A percentile compares a stretch with the other conserved stretches of the same genome.
These are phyloP conservation scores for Promerops cafer DNA, from an alignment of 2,113 vertebrate species.

Conservation along the genomic window DNA sequence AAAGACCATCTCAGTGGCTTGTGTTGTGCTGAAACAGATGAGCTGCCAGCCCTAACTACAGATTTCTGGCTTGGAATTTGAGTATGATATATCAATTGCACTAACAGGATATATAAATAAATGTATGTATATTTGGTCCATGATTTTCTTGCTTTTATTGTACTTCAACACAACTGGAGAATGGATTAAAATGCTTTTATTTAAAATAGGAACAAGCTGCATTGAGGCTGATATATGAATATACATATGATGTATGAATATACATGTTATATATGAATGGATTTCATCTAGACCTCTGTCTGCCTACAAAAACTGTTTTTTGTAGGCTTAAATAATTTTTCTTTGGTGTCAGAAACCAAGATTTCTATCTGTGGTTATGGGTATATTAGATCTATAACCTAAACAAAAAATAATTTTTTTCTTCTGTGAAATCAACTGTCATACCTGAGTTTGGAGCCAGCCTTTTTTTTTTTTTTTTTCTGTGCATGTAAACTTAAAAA, in stretches of 20 bases:
- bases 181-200: neutral
- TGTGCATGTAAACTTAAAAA: neutral
- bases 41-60: neutral
- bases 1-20: neutral
- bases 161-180: neutral
- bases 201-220: neutral
- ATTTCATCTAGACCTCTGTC: neutral
- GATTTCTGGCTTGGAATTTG: neutral
- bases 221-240: neutral
- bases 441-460: neutral
- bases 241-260: neutral
- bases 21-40: neutral
- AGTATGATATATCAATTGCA: neutral
- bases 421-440: neutral
- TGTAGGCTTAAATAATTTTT: neutral
- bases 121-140: neutral
- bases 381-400: neutral
- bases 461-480: neutral
- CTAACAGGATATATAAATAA: neutral
- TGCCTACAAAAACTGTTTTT: neutral
- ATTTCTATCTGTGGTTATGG: neutral
- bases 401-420: neutral
- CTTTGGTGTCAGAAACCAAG: neutral
- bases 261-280: neutral
- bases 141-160: neutral